These are phyloP conservation scores for Caenorhabditis sp. DNA, from an alignment of 2,888 invertebrate species.

Conservation along the genomic window DNA sequence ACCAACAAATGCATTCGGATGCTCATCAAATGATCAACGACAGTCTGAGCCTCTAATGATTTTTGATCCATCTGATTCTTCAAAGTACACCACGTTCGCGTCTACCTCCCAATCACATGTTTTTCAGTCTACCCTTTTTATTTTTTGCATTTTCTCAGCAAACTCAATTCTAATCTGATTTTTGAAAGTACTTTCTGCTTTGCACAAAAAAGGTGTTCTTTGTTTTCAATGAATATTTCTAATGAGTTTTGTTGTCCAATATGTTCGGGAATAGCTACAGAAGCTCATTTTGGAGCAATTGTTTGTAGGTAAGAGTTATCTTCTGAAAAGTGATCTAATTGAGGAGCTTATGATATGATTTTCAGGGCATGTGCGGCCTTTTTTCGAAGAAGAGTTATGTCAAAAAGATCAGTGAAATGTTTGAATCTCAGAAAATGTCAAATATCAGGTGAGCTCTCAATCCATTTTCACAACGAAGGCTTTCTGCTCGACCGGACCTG, in stretches of 20 bases:
- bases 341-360: neutral
- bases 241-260: slow-evolving; percentile 13
- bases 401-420: slow-evolving; percentile 15
- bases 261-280: slow-evolving; percentile 12
- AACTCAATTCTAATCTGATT: too few species aligned
- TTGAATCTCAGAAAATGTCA: slow-evolving; percentile 15
- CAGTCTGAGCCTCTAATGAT: slow-evolving; percentile 17
- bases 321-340: too few species aligned
- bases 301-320: slow-evolving; percentile 35
- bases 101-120: neutral
- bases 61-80: neutral
- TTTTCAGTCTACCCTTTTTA: neutral
- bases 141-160: too few species aligned
- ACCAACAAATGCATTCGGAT: slow-evolving; percentile 21
- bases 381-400: slow-evolving; percentile 30
- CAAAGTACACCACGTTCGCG: neutral
- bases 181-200: too few species aligned
- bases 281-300: slow-evolving; percentile 32
- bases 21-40: slow-evolving; percentile 28
- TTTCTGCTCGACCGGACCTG: too few species aligned
- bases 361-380: slow-evolving; percentile 34
- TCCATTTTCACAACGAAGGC: neutral
- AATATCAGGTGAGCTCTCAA: neutral
- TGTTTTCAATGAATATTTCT: slow-evolving; percentile 7
- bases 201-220: too few species aligned